A percentile compares a stretch with the other conserved stretches of the same genome.
phyloP scores from a whole-genome alignment of 2,888 invertebrate species.

The Ochropacha duplaris region DNA sequence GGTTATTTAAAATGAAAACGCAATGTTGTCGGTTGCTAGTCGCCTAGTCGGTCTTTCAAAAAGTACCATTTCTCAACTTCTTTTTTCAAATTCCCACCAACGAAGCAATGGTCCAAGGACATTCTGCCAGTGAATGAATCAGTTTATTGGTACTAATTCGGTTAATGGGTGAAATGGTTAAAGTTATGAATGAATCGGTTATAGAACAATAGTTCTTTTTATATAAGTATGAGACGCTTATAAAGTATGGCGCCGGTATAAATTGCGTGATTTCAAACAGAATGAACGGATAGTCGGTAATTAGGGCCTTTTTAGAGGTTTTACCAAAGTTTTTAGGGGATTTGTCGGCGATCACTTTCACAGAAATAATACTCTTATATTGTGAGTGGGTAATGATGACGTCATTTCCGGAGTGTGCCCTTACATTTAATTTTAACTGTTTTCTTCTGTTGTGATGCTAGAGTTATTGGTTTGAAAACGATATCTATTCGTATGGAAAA shows the following conservation, averaged over 20 bases:
- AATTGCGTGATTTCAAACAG: constrained; percentile 32
- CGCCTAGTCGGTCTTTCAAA: background rate
- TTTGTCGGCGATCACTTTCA: background rate
- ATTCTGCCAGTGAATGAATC: constrained; percentile 48
- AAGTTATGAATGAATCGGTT: constrained; percentile 52
- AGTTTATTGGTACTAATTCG: constrained; percentile 62
- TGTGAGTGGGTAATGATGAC: background rate
- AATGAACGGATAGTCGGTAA: constrained; percentile 9
- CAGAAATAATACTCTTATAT: background rate
- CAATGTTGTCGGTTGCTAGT: too few species aligned
- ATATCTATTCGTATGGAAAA: too few species aligned
- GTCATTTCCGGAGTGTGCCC: background rate
- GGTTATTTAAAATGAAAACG: too few species aligned
- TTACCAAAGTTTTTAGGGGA: background rate
- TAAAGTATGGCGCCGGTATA: constrained; percentile 47
- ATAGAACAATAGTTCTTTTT: constrained; percentile 49
- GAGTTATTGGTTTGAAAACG: background rate
- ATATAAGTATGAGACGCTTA: constrained; percentile 28
- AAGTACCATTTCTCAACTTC: background rate
- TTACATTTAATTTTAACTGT: too few species aligned
- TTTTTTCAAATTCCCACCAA: constrained; percentile 18
- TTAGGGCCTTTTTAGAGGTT: background rate
- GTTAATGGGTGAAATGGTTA: constrained; percentile 44
- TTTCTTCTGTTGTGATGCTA: background rate
- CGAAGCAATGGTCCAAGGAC: constrained; percentile 10